These are phyloP conservation scores for Limnephilus lunatus DNA, from an alignment of 2,888 invertebrate genomes.

Conservation along the genomic window DNA sequence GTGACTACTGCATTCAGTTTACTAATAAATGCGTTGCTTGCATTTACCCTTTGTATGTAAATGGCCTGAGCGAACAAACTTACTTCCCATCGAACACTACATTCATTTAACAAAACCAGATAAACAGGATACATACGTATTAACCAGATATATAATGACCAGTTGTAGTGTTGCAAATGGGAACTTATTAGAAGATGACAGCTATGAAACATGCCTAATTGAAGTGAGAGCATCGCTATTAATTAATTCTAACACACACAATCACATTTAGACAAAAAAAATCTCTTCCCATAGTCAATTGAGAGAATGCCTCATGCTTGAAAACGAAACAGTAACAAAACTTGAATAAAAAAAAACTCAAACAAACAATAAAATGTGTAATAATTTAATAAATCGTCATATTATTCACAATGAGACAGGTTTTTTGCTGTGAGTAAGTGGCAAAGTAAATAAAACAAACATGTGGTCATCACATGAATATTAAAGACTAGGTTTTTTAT, in stretches of 20 bases:
- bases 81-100: neutral
- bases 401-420: neutral
- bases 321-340: constrained; percentile 13
- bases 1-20: neutral
- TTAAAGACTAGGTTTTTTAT: neutral
- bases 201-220: neutral
- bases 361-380: constrained; percentile 30
- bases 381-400: constrained; percentile 2
- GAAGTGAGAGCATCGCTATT: neutral
- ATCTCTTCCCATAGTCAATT: constrained; percentile 13
- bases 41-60: neutral
- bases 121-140: neutral
- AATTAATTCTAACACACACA: neutral
- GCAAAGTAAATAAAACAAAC: constrained; percentile 20
- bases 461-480: constrained; percentile 22
- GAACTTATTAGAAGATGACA: neutral
- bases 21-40: neutral
- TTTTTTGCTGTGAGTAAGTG: constrained; percentile 7
- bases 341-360: neutral
- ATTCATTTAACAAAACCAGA: neutral
- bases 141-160: neutral
- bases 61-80: neutral
- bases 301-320: constrained; percentile 13
- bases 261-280: neutral
- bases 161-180: neutral